Evolutionary conservation across 2,797 vertebrate genomes (phyloP).

Genomic region (Decapterus maruadsi): DNA sequence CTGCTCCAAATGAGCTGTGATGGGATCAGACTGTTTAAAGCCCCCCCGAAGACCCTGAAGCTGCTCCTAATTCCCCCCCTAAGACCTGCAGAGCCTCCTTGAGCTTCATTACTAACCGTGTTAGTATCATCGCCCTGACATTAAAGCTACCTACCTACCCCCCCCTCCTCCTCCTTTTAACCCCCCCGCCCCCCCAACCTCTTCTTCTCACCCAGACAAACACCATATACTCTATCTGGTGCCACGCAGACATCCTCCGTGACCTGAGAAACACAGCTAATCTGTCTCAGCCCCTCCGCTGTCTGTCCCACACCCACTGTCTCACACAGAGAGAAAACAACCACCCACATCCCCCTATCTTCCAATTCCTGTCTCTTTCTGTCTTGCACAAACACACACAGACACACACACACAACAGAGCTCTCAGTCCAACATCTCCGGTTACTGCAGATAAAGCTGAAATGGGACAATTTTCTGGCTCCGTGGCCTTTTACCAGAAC

Average conservation of each 20-base stretch:
- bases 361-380: slow-evolving; percentile 3
- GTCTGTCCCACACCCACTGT: slow-evolving; percentile 58
- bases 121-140: slow-evolving; percentile 54
- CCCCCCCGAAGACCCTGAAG: slow-evolving; percentile 57
- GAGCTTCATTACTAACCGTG: slow-evolving; percentile 63
- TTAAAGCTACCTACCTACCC: slow-evolving; percentile 38
- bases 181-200: slow-evolving; percentile 25
- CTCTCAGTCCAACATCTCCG: slow-evolving; percentile 34
- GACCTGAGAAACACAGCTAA: slow-evolving; percentile 60
- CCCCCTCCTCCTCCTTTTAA: no score
- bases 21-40: slow-evolving; percentile 69
- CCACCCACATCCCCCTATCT: slow-evolving; percentile 49
- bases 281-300: slow-evolving; percentile 49
- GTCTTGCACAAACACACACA: slow-evolving; percentile 8
- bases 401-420: slow-evolving; percentile 3
- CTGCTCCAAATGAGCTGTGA: slow-evolving; percentile 68
- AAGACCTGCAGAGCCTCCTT: slow-evolving; percentile 53
- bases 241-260: slow-evolving; percentile 66
- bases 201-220: slow-evolving; percentile 30
- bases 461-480: slow-evolving; percentile 31
- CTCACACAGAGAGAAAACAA: slow-evolving; percentile 43
- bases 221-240: slow-evolving; percentile 63
- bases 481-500: slow-evolving; percentile 8
- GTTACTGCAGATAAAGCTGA: slow-evolving; percentile 41
- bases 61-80: slow-evolving; percentile 58